Evolutionary conservation across 92 coral and sea anemone species (phyloP).

Genomic region (Zoanthus sansibaricus): DNA sequence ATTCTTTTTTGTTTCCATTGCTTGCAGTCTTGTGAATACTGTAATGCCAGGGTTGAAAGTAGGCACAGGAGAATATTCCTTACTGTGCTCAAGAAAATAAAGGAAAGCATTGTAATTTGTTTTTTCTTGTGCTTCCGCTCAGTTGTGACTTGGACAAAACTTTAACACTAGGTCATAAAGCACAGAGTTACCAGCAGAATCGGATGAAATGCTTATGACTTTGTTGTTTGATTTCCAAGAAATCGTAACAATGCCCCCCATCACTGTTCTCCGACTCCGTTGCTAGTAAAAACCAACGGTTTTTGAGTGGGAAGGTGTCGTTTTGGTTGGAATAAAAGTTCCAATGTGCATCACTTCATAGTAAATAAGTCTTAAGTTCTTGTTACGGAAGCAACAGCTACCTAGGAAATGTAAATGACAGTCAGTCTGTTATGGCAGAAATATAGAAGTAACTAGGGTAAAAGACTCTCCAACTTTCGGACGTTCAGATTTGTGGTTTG

Average conservation of each 20-base stretch:
- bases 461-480: slow-evolving; percentile 10
- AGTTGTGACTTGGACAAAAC: too few relatives aligned
- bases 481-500: slow-evolving; percentile 24
- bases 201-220: too few relatives aligned
- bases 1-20: slow-evolving; percentile 6
- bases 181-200: too few relatives aligned
- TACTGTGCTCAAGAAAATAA: slow-evolving; percentile 22
- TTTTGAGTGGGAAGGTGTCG: background rate
- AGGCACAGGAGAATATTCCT: slow-evolving; percentile 27
- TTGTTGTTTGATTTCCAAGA: too few relatives aligned
- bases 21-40: slow-evolving; percentile 33
- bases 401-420: slow-evolving; percentile 13
- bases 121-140: background rate
- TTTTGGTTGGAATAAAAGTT: slow-evolving; percentile 15
- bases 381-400: slow-evolving; percentile 36
- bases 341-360: slow-evolving; percentile 12
- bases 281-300: background rate
- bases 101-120: slow-evolving; percentile 17
- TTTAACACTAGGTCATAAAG: too few relatives aligned
- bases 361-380: slow-evolving; percentile 14
- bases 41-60: slow-evolving; percentile 38
- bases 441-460: slow-evolving; percentile 13
- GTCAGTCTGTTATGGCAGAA: background rate
- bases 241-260: background rate
- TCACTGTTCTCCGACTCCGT: slow-evolving; percentile 2